Evolutionary conservation across 2,797 vertebrate species (phyloP).

Genomic region (Neopelma chrysocephalum): DNA sequence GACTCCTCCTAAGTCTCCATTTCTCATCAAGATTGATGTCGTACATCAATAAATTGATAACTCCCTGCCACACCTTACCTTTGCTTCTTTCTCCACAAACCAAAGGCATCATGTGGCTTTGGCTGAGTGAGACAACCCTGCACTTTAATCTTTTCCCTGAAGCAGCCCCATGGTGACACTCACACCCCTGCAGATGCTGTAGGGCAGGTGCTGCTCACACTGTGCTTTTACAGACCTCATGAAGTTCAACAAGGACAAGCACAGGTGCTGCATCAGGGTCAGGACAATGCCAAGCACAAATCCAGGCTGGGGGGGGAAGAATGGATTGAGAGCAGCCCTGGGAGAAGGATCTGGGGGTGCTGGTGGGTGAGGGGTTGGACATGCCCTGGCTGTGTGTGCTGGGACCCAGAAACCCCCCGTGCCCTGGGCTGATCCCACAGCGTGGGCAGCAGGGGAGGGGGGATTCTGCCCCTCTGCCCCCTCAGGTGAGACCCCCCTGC

Average conservation of each 20-base stretch:
- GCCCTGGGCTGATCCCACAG: neutral
- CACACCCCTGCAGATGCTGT: neutral
- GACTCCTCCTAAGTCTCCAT: neutral
- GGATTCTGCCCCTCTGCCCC: neutral
- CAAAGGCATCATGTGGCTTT: fast-evolving
- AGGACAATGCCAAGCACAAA: neutral
- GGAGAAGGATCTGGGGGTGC: neutral
- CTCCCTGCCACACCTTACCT: neutral
- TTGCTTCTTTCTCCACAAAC: neutral
- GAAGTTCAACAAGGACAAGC: neutral
- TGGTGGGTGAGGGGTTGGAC: neutral
- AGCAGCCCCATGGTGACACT: neutral
- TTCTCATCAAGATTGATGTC: neutral
- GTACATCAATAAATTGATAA: neutral
- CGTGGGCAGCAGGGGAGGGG: neutral
- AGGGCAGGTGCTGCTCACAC: fast-evolving
- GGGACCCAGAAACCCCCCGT: no score
- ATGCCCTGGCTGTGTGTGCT: fast-evolving
- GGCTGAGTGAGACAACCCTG: neutral
- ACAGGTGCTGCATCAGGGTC: neutral
- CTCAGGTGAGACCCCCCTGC: neutral
- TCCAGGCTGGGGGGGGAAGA: neutral
- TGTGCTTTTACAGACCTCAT: neutral
- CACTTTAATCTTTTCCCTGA: neutral
- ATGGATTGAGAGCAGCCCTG: neutral